Conservation (phyloP, 2,113 vertebrate genomes). For the Rhinogobius similis region DNA sequence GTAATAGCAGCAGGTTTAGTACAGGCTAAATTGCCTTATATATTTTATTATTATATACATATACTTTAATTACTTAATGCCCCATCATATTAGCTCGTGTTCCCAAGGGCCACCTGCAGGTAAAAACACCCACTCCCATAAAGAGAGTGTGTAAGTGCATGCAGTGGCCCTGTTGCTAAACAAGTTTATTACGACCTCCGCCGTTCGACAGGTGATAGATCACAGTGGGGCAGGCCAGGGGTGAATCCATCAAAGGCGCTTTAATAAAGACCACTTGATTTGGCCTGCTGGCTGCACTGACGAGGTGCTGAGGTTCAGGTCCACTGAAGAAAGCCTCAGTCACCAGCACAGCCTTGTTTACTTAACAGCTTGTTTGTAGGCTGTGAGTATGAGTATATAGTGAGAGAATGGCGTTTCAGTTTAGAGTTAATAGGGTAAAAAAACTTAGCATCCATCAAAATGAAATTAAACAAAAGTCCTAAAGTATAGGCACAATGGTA, state of each 20-base stretch:
- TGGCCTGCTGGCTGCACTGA: conserved; percentile 67
- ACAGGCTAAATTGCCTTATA: not conserved
- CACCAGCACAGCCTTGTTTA: conserved; percentile 32
- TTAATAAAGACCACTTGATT: conserved; percentile 73
- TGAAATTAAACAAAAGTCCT: not conserved
- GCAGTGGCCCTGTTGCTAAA: conserved; percentile 55
- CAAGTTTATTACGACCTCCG: conserved; percentile 74
- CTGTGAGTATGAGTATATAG: too few species aligned
- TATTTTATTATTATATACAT: too few species aligned
- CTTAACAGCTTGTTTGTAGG: conserved; percentile 47
- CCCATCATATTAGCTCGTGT: not conserved
- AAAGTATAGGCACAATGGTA: not conserved
- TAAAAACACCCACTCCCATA: conserved; percentile 16
- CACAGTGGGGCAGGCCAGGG: conserved; percentile 58
- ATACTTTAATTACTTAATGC: not conserved
- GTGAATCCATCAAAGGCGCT: conserved; percentile 71
- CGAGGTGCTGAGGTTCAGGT: conserved; percentile 64
- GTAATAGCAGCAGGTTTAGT: not conserved
- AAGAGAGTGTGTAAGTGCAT: conserved; percentile 31
- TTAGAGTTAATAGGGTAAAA: not conserved
- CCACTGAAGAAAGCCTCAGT: conserved; percentile 55
- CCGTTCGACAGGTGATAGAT: conserved; percentile 66
- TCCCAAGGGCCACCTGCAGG: not conserved
- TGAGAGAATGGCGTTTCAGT: conserved; percentile 14
- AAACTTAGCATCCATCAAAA: not conserved